Conservation (phyloP, 2,888 invertebrate genomes). For the Colostygia pectinataria region DNA sequence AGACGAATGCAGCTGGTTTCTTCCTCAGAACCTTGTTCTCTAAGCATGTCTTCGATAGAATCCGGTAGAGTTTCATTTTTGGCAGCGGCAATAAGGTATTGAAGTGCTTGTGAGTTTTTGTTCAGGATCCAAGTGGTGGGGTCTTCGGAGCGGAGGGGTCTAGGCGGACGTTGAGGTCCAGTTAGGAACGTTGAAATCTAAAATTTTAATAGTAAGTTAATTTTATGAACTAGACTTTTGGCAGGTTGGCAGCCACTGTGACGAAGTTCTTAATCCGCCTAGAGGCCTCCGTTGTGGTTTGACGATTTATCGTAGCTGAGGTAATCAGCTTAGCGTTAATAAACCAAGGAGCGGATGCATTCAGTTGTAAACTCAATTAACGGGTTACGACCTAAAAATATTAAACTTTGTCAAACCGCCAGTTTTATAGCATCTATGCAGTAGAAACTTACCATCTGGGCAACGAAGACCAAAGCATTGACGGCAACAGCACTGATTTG, state of each 20-base stretch:
- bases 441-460: conserved; percentile 90
- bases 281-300: too few species aligned
- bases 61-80: conserved; percentile 85
- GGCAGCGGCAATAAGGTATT: conserved; percentile 82
- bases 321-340: too few species aligned
- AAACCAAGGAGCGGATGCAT: too few species aligned
- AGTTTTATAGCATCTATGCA: too few species aligned
- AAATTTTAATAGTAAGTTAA: conserved; percentile 40
- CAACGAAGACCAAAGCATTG: conserved; percentile 91
- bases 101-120: conserved; percentile 82
- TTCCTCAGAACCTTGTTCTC: conserved; percentile 76
- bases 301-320: too few species aligned
- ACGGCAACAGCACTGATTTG: conserved; percentile 92
- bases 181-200: conserved; percentile 84
- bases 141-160: conserved; percentile 58
- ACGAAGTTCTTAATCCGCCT: too few species aligned
- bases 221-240: too few species aligned
- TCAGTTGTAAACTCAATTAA: too few species aligned
- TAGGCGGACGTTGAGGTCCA: conserved; percentile 58
- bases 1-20: conserved; percentile 88
- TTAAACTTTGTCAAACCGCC: too few species aligned
- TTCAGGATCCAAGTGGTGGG: conserved; percentile 83
- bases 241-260: too few species aligned
- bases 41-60: conserved; percentile 83
- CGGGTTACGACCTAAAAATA: too few species aligned